Percentiles rank a stretch among this genome's conserved stretches.
These are phyloP conservation scores for Fistularia tabacaria DNA, from an alignment of 2,797 vertebrate species.

Conservation along the genomic window DNA sequence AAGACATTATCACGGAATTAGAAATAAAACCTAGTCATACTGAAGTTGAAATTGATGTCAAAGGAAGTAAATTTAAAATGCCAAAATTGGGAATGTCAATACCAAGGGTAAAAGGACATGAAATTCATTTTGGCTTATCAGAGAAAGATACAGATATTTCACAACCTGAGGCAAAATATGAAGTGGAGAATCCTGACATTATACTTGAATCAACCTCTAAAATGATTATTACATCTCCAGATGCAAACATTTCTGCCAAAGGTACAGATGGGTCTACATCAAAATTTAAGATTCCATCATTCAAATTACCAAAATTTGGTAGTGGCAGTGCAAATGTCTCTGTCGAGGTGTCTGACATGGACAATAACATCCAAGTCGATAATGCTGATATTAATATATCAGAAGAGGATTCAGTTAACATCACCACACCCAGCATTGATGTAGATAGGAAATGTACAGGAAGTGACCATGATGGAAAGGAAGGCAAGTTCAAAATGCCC, in stretches of 20 bases:
- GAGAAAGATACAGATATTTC: not conserved
- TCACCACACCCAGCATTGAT: slow-evolving; percentile 19
- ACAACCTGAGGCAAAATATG: not conserved
- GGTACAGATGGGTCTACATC: slow-evolving; percentile 26
- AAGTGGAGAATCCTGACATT: not conserved
- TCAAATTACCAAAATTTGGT: slow-evolving; percentile 68
- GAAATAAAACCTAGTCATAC: slow-evolving; percentile 9
- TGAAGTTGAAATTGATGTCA: slow-evolving; percentile 14
- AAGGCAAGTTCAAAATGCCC: slow-evolving; percentile 50
- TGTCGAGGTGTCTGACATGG: slow-evolving; percentile 28
- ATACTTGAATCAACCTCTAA: not conserved
- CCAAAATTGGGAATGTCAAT: fast-evolving
- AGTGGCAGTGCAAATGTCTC: slow-evolving; percentile 21
- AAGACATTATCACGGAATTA: not conserved
- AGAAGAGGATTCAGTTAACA: not conserved
- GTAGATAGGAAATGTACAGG: slow-evolving; percentile 18
- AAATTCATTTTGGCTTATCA: slow-evolving; percentile 17
- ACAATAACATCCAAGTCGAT: slow-evolving; percentile 13
- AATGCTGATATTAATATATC: slow-evolving; percentile 13
- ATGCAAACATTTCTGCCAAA: not conserved
- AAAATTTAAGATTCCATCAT: slow-evolving; percentile 63
- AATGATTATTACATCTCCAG: not conserved
- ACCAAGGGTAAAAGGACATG: slow-evolving; percentile 28
- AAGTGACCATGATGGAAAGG: slow-evolving; percentile 28
- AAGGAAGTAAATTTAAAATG: slow-evolving; percentile 17